Conservation (phyloP, 2,113 vertebrate species). For the Pygathrix nemaeus region DNA sequence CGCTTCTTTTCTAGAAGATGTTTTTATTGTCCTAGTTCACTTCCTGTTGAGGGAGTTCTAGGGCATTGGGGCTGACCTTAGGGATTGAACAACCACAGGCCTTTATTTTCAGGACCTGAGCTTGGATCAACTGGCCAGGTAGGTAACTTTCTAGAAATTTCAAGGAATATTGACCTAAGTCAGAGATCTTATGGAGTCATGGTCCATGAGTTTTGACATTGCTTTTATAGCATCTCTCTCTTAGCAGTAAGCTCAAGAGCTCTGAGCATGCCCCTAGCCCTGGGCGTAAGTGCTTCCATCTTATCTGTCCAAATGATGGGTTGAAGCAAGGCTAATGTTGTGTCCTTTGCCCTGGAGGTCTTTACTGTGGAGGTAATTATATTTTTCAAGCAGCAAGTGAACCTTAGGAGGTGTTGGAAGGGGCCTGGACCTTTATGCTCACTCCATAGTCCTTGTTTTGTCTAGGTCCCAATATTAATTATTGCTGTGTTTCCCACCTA, state of each 20-base stretch:
- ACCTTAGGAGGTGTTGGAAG: neutral
- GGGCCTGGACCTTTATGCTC: neutral
- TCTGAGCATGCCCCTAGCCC: neutral
- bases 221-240: slow-evolving; percentile 56
- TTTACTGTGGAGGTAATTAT: neutral
- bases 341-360: neutral
- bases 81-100: neutral
- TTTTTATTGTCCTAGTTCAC: neutral
- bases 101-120: slow-evolving; percentile 41
- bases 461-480: neutral
- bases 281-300: slow-evolving; percentile 25
- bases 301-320: neutral
- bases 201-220: slow-evolving; percentile 53
- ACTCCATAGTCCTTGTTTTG: neutral
- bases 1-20: neutral
- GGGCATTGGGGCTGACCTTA: neutral
- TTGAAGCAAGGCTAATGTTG: neutral
- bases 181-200: slow-evolving; percentile 51
- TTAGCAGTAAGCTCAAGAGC: slow-evolving; percentile 61
- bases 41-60: neutral
- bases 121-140: slow-evolving; percentile 40
- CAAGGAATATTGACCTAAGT: slow-evolving; percentile 59
- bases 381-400: neutral
- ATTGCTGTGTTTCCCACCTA: neutral
- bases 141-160: slow-evolving; percentile 54